phyloP scores from a whole-genome alignment of 1,140 invertebrate species.

The Cyclina sinensis region DNA sequence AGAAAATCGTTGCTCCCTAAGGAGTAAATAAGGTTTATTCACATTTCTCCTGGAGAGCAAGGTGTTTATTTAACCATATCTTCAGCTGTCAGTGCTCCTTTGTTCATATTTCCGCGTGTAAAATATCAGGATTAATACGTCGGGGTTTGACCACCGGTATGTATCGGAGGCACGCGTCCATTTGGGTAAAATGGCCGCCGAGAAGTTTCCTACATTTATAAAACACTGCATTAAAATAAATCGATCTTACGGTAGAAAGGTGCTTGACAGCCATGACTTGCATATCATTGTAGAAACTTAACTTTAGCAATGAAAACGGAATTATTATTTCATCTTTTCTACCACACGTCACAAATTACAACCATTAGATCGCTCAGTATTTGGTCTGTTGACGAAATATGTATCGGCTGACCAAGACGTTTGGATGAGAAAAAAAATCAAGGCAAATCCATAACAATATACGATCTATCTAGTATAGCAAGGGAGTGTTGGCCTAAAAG shows the following conservation, averaged over 20 bases:
- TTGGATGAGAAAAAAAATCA: conserved; percentile 67
- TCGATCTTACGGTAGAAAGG: background rate
- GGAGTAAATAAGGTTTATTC: background rate
- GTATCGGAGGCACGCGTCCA: background rate
- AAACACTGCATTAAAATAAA: conserved; percentile 82
- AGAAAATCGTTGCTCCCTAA: background rate
- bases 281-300: conserved; percentile 71
- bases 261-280: conserved; percentile 75
- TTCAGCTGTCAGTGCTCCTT: conserved; percentile 66
- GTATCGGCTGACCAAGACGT: background rate
- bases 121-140: conserved; percentile 82
- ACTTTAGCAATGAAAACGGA: conserved; percentile 75
- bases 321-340: conserved; percentile 70
- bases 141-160: too few relatives aligned
- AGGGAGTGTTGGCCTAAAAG: background rate
- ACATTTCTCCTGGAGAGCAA: background rate
- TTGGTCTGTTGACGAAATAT: conserved; percentile 84
- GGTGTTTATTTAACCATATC: conserved; percentile 60
- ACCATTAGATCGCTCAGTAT: conserved; percentile 36
- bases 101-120: conserved; percentile 81
- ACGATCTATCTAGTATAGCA: background rate
- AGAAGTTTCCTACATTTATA: conserved; percentile 85
- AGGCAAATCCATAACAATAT: conserved; percentile 54
- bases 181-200: conserved; percentile 86
- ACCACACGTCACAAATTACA: too few relatives aligned